Evolutionary conservation across 2,888 invertebrate species (phyloP), one percentile per base, ranked within the genome.

Genomic region (Eueremaeus valkanovi): DNA sequence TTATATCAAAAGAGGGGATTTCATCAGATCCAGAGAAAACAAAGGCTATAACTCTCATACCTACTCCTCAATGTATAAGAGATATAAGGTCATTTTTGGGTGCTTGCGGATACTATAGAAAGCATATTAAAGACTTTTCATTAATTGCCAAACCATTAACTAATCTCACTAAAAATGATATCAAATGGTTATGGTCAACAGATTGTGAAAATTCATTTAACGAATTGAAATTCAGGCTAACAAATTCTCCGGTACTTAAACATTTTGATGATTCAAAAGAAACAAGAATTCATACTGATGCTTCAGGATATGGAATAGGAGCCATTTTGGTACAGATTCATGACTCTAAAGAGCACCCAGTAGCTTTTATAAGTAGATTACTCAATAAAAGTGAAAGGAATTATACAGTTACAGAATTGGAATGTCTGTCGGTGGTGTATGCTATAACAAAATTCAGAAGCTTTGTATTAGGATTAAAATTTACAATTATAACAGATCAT

Each of bases 401-500:
- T 27, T 85, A 85, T 66, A 79, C 81, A 0, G 83, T 83, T 0
- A 84, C 83, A 0, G 84, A 85, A 76, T 79, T 83, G 13, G 85
- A 85, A 79, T 82, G 81, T 0, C 36, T 83, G 18, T 81, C 80
- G 0, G 79, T 83, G 0, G 79, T 84, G 8, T 84, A 80, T 80
- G 82, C 82, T 3, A 77, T 83, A 0, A 73, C 80, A 18, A 83
- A 84, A 76, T 85, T 83, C 76, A 76, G 83, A 29, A 82, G 81
- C 0, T 86, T 83, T 75, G 78, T 85, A 0, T 83, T 84, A 73
- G 82, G 83, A 0, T 58, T 80, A 6, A 72, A 78, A 0, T 83
- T 84, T 21, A 77, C 78, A 0, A 79, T 85, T 0, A 77, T 82
- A 3, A 85, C 84, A 0, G 86, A 86, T 76, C 85, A 85, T 75